Evolutionary conservation across 2,113 vertebrate genomes (phyloP).

Genomic region (Etia nguti): DNA sequence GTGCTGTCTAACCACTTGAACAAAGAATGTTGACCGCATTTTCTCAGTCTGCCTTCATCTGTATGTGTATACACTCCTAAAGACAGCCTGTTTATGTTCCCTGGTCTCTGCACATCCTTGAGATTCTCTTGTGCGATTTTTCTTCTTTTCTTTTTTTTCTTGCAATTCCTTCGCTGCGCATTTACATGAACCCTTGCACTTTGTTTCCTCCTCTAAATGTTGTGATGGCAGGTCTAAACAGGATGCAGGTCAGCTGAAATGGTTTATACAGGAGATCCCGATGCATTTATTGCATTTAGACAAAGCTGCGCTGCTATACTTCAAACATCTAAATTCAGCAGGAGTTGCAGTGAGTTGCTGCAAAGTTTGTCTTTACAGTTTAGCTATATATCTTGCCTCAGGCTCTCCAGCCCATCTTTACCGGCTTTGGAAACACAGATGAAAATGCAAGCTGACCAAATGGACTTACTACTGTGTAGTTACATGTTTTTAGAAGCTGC

Average conservation of each 20-base stretch:
- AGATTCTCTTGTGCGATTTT: not conserved
- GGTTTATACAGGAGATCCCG: conserved; percentile 15
- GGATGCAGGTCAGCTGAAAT: conserved; percentile 38
- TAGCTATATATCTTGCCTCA: not conserved
- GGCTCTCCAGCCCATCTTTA: not conserved
- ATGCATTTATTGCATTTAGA: not conserved
- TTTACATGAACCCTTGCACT: conserved; percentile 21
- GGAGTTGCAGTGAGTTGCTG: not conserved
- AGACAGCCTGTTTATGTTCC: conserved; percentile 19
- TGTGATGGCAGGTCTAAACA: conserved; percentile 59
- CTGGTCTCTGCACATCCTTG: conserved; percentile 5
- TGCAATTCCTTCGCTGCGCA: not conserved
- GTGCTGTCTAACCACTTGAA: conserved; percentile 17
- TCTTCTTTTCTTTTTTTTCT: not conserved
- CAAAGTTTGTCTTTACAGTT: not conserved
- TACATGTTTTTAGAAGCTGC: not conserved
- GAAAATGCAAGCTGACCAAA: not conserved
- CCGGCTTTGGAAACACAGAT: not conserved
- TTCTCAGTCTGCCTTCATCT: not conserved
- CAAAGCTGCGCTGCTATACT: not conserved
- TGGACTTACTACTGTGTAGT: not conserved
- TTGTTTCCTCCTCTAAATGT: conserved; percentile 41
- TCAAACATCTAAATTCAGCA: not conserved
- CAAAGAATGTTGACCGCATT: conserved; percentile 34
- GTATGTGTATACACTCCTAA: conserved; percentile 4